Evolutionary conservation across 2,797 vertebrate species (phyloP), one percentile per base, ranked within the genome.

Genomic region (Gymnothorax javanicus): DNA sequence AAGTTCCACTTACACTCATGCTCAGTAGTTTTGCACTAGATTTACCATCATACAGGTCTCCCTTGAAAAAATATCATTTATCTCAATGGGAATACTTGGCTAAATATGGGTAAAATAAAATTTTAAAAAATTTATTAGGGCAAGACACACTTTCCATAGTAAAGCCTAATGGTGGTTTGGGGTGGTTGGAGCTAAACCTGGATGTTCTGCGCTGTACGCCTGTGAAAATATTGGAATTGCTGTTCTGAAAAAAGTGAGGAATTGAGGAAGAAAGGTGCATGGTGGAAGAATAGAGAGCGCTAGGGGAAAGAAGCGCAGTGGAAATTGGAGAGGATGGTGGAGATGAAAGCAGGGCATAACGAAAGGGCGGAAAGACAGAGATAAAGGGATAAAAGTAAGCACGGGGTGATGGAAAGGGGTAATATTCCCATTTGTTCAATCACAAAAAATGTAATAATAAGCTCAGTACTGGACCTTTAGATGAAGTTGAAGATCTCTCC

Each of bases 281-380:
- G 20, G 62, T 23, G 62, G 9, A 23, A 64, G 17, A 23, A 12
- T 23, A 67, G 62, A 67, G 20, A n/a, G 23, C 62, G 4, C 1
- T 23, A 6, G 20, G 62, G 62, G 25, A 33, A 27, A 5, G 67
- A 6, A n/a, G n/a, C 23, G 25, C 0, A 15, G 25, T 73, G n/a
- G 23, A 13, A 62, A 62, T 17, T 25, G 69, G 69, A 33, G 69
- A 27, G 27, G 69, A 33, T 73, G 25, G 50, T 17, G 60, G 50
- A 25, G 79, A 77, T n/a, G 20, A 56, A 2, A 17, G 20, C 8
- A n/a, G 20, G 50, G 77, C 52, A 57, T 7, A 81, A 43, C 60
- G 27, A 81, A 2, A 57, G 59, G 52, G 52, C 23, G 23, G 83
- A 4, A 56, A 89, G 75, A 85, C n/a, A 87, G 86, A 60, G 15